phyloP scores from a whole-genome alignment of 2,888 invertebrate species.

The Athrips mouffetella region DNA sequence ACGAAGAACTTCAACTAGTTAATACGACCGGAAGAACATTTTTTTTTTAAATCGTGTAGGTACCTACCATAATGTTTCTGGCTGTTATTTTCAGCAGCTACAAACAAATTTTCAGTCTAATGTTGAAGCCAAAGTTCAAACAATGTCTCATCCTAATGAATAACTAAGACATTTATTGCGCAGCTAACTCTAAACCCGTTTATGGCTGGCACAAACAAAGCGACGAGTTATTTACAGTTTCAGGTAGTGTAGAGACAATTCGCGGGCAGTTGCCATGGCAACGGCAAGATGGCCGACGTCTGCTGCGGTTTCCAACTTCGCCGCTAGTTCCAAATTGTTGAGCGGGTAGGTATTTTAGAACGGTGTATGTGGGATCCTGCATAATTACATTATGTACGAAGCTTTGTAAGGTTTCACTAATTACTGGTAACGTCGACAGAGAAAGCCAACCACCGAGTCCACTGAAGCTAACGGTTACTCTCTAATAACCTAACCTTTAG shows the following conservation, averaged over 20 bases:
- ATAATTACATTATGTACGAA: conserved; percentile 72
- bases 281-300: conserved; percentile 74
- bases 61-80: too few relatives aligned
- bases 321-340: conserved; percentile 76
- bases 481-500: too few relatives aligned
- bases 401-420: conserved; percentile 71
- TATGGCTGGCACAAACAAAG: conserved; percentile 45
- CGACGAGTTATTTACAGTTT: conserved; percentile 63
- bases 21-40: too few relatives aligned
- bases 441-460: too few relatives aligned
- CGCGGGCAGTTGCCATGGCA: conserved; percentile 62
- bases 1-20: too few relatives aligned
- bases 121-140: not conserved
- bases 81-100: too few relatives aligned
- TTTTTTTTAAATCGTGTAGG: too few relatives aligned
- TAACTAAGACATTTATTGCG: conserved; percentile 1
- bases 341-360: conserved; percentile 69
- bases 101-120: too few relatives aligned
- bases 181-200: conserved; percentile 13
- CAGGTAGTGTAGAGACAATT: conserved; percentile 69
- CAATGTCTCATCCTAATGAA: not conserved
- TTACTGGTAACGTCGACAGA: conserved; percentile 60
- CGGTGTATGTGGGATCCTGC: conserved; percentile 66
- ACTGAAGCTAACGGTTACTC: too few relatives aligned
- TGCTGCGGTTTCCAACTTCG: conserved; percentile 73